These are phyloP conservation scores for Acrossocheilus wenchowensis DNA, from an alignment of 2,797 vertebrate genomes.

Conservation along the genomic window DNA sequence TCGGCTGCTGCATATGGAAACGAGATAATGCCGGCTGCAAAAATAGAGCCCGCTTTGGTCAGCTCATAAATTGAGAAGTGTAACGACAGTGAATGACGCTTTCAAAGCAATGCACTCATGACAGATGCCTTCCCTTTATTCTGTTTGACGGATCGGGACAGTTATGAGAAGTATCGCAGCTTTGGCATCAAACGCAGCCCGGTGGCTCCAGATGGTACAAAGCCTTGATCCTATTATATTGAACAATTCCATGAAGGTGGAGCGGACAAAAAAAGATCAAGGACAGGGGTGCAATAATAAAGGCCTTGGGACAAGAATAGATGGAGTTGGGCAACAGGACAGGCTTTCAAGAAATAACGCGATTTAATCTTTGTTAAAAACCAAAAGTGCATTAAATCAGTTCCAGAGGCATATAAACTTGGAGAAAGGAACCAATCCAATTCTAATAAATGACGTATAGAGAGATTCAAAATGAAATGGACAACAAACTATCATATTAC, in stretches of 20 bases:
- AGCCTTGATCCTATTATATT: conserved; percentile 62
- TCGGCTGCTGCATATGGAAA: conserved; percentile 54
- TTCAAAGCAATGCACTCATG: conserved; percentile 61
- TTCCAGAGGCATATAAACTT: not conserved
- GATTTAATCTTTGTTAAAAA: conserved; percentile 51
- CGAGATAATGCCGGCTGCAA: conserved; percentile 36
- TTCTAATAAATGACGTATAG: not conserved
- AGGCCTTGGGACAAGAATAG: conserved; percentile 52
- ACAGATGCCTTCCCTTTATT: conserved; percentile 68
- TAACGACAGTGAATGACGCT: conserved; percentile 63
- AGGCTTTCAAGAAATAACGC: conserved; percentile 47
- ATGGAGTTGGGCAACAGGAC: conserved; percentile 52
- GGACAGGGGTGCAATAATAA: conserved; percentile 55
- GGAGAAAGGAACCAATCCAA: not conserved
- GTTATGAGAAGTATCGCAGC: conserved; percentile 67
- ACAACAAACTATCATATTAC: not conserved
- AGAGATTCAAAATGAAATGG: not conserved
- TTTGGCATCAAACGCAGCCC: conserved; percentile 67
- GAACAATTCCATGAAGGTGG: conserved; percentile 69
- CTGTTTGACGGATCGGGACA: conserved; percentile 55
- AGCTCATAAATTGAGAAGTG: conserved; percentile 54
- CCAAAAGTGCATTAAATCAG: conserved; percentile 2
- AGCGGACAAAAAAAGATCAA: conserved; percentile 56
- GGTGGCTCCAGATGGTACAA: conserved; percentile 61
- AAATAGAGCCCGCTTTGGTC: conserved; percentile 49